A percentile compares a stretch with the other conserved stretches of the same genome.
Conservation (phyloP, 1,140 invertebrate genomes). For the Caenorhabditis inopinata region DNA sequence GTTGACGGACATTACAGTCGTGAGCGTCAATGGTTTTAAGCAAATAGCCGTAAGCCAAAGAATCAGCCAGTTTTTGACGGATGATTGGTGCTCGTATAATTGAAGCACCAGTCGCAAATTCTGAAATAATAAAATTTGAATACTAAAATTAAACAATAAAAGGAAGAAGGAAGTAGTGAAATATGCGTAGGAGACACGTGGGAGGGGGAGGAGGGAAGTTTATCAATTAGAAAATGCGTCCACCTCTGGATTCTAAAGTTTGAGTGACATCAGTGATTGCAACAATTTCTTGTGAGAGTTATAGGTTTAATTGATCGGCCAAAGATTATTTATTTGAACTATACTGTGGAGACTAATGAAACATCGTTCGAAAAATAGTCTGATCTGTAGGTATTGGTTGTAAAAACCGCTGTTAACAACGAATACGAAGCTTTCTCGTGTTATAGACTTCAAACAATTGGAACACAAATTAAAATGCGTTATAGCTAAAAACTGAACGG, state of each 20-base stretch:
- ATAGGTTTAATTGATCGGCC: neutral
- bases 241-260: neutral
- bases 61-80: neutral
- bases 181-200: neutral
- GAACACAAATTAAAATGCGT: neutral
- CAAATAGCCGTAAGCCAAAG: neutral
- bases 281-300: neutral
- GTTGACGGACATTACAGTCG: slow-evolving; percentile 5
- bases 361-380: no score
- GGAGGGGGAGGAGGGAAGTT: neutral
- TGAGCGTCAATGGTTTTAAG: neutral
- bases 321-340: no score
- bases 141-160: neutral
- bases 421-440: no score
- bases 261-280: slow-evolving; percentile 8
- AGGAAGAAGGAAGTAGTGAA: neutral
- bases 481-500: neutral
- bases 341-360: no score
- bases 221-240: neutral
- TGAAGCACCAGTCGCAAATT: neutral
- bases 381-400: no score
- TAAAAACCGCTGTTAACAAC: no score
- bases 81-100: neutral
- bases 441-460: neutral
- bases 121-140: neutral